phyloP scores from a whole-genome alignment of 2,888 invertebrate genomes.

The Pandemis heparana region DNA sequence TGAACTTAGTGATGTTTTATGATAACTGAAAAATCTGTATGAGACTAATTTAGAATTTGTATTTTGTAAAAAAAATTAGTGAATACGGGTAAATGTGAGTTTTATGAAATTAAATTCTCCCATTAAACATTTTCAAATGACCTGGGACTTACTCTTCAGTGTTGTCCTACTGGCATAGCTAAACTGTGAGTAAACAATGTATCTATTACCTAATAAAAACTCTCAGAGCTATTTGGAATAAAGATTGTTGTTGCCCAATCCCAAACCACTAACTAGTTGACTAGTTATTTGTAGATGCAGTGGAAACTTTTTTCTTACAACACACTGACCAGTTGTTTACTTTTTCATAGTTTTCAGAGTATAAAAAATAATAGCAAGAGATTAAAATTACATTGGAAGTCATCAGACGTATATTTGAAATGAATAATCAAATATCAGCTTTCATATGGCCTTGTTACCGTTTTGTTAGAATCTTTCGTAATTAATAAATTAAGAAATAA shows the following conservation, averaged over 20 bases:
- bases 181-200: slow-evolving; percentile 1
- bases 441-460: not conserved
- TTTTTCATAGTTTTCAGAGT: not conserved
- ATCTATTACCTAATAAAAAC: not conserved
- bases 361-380: not conserved
- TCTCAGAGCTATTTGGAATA: slow-evolving; percentile 32
- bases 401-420: not conserved
- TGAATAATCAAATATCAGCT: not conserved
- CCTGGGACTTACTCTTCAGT: not conserved
- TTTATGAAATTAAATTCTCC: no score
- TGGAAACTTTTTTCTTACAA: slow-evolving; percentile 33
- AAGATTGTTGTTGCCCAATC: slow-evolving; percentile 37
- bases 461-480: not conserved
- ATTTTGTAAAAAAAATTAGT: not conserved
- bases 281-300: slow-evolving; percentile 40
- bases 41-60: no score
- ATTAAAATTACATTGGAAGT: not conserved
- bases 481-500: not conserved
- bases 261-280: slow-evolving; percentile 27
- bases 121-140: not conserved
- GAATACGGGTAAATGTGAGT: no score
- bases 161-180: not conserved
- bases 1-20: no score
- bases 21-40: no score
- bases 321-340: slow-evolving; percentile 18